Evolutionary conservation across 2,888 invertebrate genomes (phyloP).

Genomic region (Drosophila vallismaia): DNA sequence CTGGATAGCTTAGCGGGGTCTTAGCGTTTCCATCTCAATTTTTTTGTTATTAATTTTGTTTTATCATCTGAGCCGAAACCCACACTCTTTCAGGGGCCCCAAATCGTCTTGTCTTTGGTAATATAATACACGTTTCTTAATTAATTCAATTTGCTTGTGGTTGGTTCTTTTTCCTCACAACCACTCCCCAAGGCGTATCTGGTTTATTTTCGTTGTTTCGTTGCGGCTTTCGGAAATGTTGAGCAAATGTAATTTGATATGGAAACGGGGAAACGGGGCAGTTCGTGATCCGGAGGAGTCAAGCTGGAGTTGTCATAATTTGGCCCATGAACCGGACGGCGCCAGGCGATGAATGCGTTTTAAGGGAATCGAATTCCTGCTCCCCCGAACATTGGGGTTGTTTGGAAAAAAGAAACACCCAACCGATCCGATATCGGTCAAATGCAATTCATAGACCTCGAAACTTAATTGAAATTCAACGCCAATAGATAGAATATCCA

Average conservation of each 20-base stretch:
- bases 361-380: constrained; percentile 1
- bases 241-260: constrained; percentile 53
- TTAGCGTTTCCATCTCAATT: constrained; percentile 11
- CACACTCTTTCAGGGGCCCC: background rate
- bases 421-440: constrained; percentile 23
- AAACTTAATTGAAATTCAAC: constrained; percentile 39
- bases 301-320: constrained; percentile 34
- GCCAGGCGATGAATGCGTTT: constrained; percentile 1
- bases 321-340: constrained; percentile 3
- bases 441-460: constrained; percentile 32
- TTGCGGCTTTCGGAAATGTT: constrained; percentile 38
- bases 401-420: background rate
- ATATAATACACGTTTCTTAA: constrained; percentile 66
- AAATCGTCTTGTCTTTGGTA: constrained; percentile 45
- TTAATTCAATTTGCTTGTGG: constrained; percentile 63
- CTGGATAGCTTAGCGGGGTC: constrained; percentile 43
- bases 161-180: constrained; percentile 5
- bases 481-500: constrained; percentile 39
- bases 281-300: constrained; percentile 31
- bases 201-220: constrained; percentile 6
- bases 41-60: constrained; percentile 34
- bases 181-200: constrained; percentile 4
- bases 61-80: constrained; percentile 13
- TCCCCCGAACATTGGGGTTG: constrained; percentile 6
- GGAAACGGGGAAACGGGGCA: constrained; percentile 29